Evolutionary conservation across 2,797 vertebrate species (phyloP), one percentile per base, ranked within the genome.

Genomic region (Tarsius wallacei): DNA sequence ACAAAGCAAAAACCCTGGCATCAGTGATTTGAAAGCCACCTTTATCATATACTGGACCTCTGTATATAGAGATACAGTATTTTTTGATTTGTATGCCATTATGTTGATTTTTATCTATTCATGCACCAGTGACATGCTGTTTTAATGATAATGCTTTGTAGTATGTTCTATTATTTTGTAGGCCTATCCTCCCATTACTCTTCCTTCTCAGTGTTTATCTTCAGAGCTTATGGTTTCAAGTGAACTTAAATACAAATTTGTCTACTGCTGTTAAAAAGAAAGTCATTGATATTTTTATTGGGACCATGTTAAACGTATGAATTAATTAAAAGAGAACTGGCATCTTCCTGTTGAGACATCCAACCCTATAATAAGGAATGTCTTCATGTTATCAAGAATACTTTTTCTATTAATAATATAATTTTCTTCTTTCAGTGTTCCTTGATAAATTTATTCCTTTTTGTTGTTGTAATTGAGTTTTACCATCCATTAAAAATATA

Each of bases 381-480:
- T 36, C 11, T 94, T 66, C 53, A n/a, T 68, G 51, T 42, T 11
- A 28, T 84, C 26, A 70, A 70, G n/a, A 94, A 92, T 87, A 82
- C 24, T 68, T 93, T 94, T 92, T 11, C n/a, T 89, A 83, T 76
- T 55, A 88, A 70, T 70, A 57, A 26, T 36, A 68, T 84, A 19
- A 22, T 77, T 87, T 90, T 87, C 17, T 53, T 66, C 12, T 88
- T 74, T 63, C 33, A 77, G 4, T 86, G 76, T 77, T 89, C 78
- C 6, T 63, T 81, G 5, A 89, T 82, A 77, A 84, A 51, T 42
- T 33, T 95, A 24, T 74, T 96, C 53, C 31, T 63, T 70, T 9
- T 66, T 13, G 11, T 16, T 64, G 22, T 24, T 47, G 1, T 33
- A 84, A 93, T 77, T 49, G 26, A 10, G 13, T 76, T 68, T 94